Percentiles rank a stretch among this genome's conserved stretches.
Evolutionary conservation across 1,140 invertebrate species (phyloP).

Genomic region (Pomacea maculata): DNA sequence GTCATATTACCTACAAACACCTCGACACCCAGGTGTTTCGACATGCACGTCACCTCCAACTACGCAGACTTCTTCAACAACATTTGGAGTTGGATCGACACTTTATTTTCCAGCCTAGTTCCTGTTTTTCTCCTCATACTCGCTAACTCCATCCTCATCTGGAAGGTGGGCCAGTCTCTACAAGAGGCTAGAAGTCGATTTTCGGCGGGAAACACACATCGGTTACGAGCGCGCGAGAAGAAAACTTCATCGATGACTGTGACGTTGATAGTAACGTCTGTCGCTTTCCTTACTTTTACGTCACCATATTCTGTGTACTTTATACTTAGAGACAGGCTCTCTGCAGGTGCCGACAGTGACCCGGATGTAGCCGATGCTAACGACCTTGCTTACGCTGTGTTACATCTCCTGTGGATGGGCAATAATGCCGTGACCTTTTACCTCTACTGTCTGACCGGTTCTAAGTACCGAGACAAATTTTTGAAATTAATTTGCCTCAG

Average conservation of each 20-base stretch:
- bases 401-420: not conserved
- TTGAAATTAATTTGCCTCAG: too few relatives aligned
- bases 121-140: not conserved
- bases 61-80: not conserved
- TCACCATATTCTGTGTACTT: not conserved
- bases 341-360: not conserved
- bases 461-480: not conserved
- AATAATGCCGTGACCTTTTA: not conserved
- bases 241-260: not conserved
- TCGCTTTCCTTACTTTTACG: not conserved
- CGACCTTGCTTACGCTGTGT: not conserved
- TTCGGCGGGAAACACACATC: not conserved
- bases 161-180: not conserved
- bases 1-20: too few relatives aligned
- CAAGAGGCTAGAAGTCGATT: not conserved
- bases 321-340: not conserved
- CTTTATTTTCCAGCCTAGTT: not conserved
- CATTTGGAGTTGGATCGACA: not conserved
- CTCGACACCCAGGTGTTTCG: too few relatives aligned
- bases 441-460: not conserved
- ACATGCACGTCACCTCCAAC: too few relatives aligned
- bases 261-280: not conserved
- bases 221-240: too few relatives aligned
- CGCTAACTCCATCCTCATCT: not conserved
- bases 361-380: not conserved